phyloP scores from a whole-genome alignment of 1,140 invertebrate species.

The Halictus rubicundus region DNA sequence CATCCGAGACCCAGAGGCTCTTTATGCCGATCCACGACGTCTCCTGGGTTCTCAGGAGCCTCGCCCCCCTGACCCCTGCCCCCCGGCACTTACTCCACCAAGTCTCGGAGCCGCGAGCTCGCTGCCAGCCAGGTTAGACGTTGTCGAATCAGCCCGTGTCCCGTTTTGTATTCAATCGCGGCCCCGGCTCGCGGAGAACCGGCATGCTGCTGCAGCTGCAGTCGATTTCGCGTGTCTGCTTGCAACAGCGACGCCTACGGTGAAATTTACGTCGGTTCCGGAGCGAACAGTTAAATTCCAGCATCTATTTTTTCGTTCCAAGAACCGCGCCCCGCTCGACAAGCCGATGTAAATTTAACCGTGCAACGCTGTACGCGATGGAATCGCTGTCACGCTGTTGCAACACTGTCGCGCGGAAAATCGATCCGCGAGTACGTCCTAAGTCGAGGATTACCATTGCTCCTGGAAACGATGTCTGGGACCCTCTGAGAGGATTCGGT shows the following conservation, averaged over 20 bases:
- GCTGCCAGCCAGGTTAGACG: background rate
- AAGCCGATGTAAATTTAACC: too few species aligned
- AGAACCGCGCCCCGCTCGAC: too few species aligned
- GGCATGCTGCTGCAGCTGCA: constrained; percentile 35
- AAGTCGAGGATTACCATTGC: background rate
- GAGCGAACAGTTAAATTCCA: too few species aligned
- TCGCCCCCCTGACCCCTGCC: background rate
- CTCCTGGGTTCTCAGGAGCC: background rate
- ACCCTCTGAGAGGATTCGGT: background rate
- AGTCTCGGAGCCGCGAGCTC: background rate
- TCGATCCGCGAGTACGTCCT: constrained; percentile 10
- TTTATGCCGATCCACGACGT: constrained; percentile 53
- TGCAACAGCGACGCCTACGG: constrained; percentile 43
- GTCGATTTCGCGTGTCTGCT: constrained; percentile 43
- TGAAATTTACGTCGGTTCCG: too few species aligned
- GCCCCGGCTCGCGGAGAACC: constrained; percentile 16
- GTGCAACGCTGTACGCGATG: too few species aligned
- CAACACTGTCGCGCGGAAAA: background rate
- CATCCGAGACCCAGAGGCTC: constrained; percentile 37
- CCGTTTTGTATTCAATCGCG: constrained; percentile 57
- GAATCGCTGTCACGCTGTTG: background rate
- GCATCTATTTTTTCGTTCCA: too few species aligned
- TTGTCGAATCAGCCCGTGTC: constrained; percentile 23
- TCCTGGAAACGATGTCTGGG: background rate
- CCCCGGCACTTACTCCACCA: too few species aligned